phyloP scores from a whole-genome alignment of 2,113 vertebrate species.

The Furnarius figulus region DNA sequence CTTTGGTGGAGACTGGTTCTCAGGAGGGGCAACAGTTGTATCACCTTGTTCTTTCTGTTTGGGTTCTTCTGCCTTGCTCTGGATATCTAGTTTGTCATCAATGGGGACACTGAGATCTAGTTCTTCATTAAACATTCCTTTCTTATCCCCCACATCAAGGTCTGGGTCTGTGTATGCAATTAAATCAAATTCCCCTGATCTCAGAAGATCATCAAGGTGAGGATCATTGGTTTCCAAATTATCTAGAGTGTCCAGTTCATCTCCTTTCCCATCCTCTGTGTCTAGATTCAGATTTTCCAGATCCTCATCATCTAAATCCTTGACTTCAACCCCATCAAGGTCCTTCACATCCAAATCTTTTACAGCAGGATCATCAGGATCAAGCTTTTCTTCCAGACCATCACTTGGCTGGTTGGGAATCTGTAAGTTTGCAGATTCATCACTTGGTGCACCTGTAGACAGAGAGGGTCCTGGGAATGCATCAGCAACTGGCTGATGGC shows the following conservation, averaged over 20 bases:
- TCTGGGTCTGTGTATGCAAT: constrained; percentile 97
- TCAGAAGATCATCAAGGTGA: constrained; percentile 92
- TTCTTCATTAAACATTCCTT: constrained; percentile 95
- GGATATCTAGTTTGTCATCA: constrained; percentile 83
- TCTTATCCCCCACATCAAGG: constrained; percentile 93
- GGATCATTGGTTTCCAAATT: constrained; percentile 90
- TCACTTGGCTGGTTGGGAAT: constrained; percentile 65
- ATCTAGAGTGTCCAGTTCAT: constrained; percentile 87
- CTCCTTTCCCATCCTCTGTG: constrained; percentile 92
- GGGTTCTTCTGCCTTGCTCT: constrained; percentile 58
- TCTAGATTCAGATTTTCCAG: constrained; percentile 94
- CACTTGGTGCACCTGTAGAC: constrained; percentile 58
- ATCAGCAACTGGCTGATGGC: constrained; percentile 80
- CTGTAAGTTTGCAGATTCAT: constrained; percentile 66
- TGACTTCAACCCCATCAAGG: constrained; percentile 88
- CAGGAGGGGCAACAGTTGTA: constrained; percentile 34
- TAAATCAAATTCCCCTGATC: constrained; percentile 94
- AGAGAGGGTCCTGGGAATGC: constrained; percentile 76
- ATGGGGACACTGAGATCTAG: constrained; percentile 87
- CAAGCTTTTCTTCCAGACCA: constrained; percentile 89
- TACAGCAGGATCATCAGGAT: constrained; percentile 90
- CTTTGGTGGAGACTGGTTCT: constrained; percentile 67
- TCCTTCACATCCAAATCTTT: constrained; percentile 94
- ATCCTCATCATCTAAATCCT: constrained; percentile 95
- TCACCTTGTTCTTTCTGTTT: constrained; percentile 69